Conservation (phyloP, 2,888 invertebrate genomes). For the Actias luna region DNA sequence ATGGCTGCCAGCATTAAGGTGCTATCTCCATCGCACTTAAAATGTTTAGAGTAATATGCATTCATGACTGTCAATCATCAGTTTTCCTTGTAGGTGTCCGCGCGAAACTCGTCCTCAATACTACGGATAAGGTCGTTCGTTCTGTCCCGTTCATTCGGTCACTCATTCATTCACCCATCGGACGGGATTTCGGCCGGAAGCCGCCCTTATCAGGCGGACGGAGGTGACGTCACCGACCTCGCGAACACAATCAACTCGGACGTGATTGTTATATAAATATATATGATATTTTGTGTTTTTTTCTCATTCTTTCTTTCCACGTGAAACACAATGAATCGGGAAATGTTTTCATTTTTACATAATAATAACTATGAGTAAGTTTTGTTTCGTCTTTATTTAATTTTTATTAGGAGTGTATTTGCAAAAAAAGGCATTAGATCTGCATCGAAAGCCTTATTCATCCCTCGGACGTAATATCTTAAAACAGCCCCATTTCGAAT, state of each 20-base stretch:
- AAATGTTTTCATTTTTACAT: constrained; percentile 52
- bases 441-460: background rate
- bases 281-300: constrained; percentile 36
- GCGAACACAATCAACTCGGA: constrained; percentile 67
- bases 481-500: too few relatives aligned
- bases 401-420: background rate
- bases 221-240: constrained; percentile 68
- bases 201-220: constrained; percentile 72
- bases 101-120: constrained; percentile 32
- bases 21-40: background rate
- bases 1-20: too few relatives aligned
- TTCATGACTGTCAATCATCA: background rate
- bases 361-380: constrained; percentile 3
- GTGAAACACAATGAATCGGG: constrained; percentile 67
- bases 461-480: too few relatives aligned
- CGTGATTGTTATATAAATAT: constrained; percentile 79
- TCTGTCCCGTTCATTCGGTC: constrained; percentile 39
- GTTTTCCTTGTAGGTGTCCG: background rate
- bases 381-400: background rate
- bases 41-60: background rate
- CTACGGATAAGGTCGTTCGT: constrained; percentile 45
- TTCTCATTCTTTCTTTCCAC: constrained; percentile 40
- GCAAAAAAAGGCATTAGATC: too few relatives aligned
- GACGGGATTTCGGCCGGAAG: constrained; percentile 73
- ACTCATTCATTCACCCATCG: constrained; percentile 48